Base-by-base conservation (phyloP, 2,797 vertebrate genomes). In the Melanogrammus aeglefinus region DNA sequence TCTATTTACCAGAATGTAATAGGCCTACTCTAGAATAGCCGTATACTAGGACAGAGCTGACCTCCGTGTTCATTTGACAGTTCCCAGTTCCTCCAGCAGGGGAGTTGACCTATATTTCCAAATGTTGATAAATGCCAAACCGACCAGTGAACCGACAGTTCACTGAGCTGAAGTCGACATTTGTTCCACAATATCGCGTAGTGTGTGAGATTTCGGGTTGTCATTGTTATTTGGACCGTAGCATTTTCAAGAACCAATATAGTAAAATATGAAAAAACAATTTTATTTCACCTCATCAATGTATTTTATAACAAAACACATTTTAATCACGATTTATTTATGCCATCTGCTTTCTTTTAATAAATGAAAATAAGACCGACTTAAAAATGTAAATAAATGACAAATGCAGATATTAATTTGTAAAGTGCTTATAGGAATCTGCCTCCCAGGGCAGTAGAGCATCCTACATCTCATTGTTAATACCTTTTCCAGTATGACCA, bases 1-100 rank as follows among this genome's bases (percentile, higher is more conserved):
- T 84, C 88, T 89, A 86, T 90, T 91, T 86, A 79, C 83, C 83
- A 86, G 91, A 89, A 92, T 92, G 87, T 92, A 89, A 91, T 92
- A n/a, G n/a, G n/a, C n/a, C n/a, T n/a, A 89, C 81, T 86, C 77
- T 79, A 78, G 78, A 88, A 76, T 78, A 70, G 84, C 88, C 86
- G 75, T 90, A 91, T 93, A 88, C 87, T 88, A 79, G 90, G 89
- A 91, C 83, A 90, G 87, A 88, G 89, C 74, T 92, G 90, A 93
- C 91, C 89, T 92, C 92, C 93, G 63, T 81, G 82, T 81, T 81
- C 78, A 87, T 78, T 83, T 75, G 78, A 84, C 85, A 69, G 51
- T 80, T 77, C 86, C 84, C 75, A 80, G 83, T 82, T 84, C 41
- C 78, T 78, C 82, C 63, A 81, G 75, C 76, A 80, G 78, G 81